Percentiles rank a stretch among this genome's conserved stretches.
Evolutionary conservation across 2,797 vertebrate genomes (phyloP).

Genomic region (Gymnopithys bicolor): DNA sequence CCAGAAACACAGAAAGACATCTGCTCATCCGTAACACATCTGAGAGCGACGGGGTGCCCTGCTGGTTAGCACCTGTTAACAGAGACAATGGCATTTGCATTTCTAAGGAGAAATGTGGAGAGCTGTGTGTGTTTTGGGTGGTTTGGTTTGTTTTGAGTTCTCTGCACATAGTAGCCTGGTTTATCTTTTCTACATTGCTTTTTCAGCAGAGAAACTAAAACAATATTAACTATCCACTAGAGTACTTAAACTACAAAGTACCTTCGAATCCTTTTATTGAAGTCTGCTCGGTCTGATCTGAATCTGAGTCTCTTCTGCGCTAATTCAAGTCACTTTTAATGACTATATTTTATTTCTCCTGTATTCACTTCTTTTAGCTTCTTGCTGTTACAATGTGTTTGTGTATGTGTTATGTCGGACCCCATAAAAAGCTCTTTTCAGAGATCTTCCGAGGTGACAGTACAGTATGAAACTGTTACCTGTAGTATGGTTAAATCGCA

Average conservation of each 20-base stretch:
- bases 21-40: neutral
- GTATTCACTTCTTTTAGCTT: neutral
- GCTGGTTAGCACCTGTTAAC: neutral
- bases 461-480: neutral
- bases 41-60: neutral
- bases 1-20: neutral
- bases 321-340: neutral
- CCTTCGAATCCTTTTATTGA: neutral
- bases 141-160: neutral
- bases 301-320: neutral
- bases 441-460: neutral
- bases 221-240: neutral
- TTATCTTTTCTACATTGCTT: neutral
- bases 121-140: neutral
- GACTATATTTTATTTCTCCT: neutral
- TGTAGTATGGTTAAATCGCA: neutral
- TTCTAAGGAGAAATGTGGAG: neutral
- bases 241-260: neutral
- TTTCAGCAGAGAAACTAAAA: neutral
- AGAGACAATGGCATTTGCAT: neutral
- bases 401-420: neutral
- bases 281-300: neutral
- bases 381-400: neutral
- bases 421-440: neutral
- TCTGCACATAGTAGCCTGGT: neutral